phyloP scores from a whole-genome alignment of 2,797 vertebrate species.

The Spizella passerina region DNA sequence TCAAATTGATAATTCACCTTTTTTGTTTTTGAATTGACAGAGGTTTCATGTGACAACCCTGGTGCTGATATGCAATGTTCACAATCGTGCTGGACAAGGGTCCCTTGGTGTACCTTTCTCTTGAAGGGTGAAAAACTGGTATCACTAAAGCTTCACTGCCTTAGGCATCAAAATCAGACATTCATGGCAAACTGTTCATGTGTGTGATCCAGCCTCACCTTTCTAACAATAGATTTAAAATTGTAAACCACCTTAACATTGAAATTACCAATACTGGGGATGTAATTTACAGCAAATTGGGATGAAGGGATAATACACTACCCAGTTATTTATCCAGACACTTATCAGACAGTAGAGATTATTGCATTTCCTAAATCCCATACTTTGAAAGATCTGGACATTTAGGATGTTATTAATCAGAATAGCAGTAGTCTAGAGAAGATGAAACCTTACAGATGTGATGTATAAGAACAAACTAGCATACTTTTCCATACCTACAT shows the following conservation, averaged over 20 bases:
- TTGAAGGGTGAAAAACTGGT: neutral
- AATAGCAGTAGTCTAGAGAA: neutral
- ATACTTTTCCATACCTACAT: neutral
- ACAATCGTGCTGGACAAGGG: accelerated
- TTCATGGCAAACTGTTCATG: neutral
- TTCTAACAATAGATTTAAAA: neutral
- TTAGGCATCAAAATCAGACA: neutral
- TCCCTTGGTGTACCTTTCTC: neutral
- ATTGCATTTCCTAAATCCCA: neutral
- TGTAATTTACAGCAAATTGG: neutral
- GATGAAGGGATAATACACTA: neutral
- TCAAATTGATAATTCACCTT: neutral
- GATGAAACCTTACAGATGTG: neutral
- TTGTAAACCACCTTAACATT: neutral
- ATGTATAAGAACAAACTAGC: neutral
- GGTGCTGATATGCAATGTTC: neutral
- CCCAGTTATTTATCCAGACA: neutral
- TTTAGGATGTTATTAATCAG: neutral
- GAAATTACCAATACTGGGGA: neutral
- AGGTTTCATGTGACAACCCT: neutral
- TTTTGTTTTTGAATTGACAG: neutral
- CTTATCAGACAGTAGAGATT: neutral
- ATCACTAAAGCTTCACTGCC: neutral
- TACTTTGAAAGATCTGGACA: neutral
- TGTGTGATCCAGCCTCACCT: neutral